Evolutionary conservation across 1,140 invertebrate species (phyloP).

Genomic region (Zaprionus gabonicus): DNA sequence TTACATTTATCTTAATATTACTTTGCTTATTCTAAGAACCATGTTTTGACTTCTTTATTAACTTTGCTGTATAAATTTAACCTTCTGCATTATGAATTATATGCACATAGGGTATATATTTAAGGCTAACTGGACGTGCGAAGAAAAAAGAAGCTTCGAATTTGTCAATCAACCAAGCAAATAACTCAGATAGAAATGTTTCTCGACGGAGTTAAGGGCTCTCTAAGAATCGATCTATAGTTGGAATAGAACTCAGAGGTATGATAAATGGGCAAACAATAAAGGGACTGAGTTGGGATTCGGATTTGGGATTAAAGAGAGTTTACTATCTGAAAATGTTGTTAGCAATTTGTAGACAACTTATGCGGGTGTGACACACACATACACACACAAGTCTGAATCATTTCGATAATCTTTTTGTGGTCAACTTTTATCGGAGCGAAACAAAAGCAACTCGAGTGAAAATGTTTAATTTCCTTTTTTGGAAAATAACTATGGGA

Average conservation of each 20-base stretch:
- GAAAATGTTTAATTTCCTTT: conserved; percentile 80
- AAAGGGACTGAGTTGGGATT: background rate
- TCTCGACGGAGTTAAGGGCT: background rate
- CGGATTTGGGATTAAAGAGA: background rate
- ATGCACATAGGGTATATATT: background rate
- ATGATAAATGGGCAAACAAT: conserved; percentile 28
- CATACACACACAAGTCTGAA: background rate
- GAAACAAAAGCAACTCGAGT: conserved; percentile 40
- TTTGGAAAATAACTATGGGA: conserved; percentile 22
- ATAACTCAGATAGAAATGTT: background rate
- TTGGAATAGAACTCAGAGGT: background rate
- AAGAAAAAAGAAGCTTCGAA: background rate
- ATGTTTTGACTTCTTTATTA: too few relatives aligned
- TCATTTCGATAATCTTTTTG: conserved; percentile 37
- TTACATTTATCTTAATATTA: too few relatives aligned
- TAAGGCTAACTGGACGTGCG: background rate
- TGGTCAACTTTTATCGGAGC: conserved; percentile 57
- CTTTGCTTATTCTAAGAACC: too few relatives aligned
- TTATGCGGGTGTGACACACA: conserved; percentile 50
- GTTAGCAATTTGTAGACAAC: conserved; percentile 9
- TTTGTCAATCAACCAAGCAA: conserved; percentile 2
- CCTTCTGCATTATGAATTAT: background rate
- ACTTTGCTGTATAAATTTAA: background rate
- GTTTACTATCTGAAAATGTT: background rate
- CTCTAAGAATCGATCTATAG: background rate